Base-by-base conservation (phyloP, 2,888 invertebrate species). In the Andrena bicolor region DNA sequence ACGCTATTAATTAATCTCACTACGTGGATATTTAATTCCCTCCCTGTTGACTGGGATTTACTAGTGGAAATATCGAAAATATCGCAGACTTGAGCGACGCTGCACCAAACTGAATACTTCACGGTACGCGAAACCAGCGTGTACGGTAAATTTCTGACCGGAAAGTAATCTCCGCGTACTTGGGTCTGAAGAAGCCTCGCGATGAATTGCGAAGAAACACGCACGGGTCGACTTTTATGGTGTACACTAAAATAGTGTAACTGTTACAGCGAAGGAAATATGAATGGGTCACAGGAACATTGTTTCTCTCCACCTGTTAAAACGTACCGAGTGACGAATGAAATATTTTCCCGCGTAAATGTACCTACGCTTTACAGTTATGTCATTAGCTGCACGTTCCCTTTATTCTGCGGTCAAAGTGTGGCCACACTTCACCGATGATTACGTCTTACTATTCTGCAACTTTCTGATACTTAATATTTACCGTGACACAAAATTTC, bases 131-230 rank as follows among this genome's bases (percentile, higher is more conserved):
- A 82, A 70, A 66, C 63, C 26, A 20, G 53, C 63, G 49, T 49
- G 58, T 70, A 82, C 82, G 73, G 73, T 82, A 77, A 82, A 83
- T 77, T 82, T 83, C 82, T 56, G 73, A 82, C 73, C 73, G 77
- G 77, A 83, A 82, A 70, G 66, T 66, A 63, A 71, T 58, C 28
- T 61, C 48, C 32, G 60, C 26, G 72, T 60, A 48, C 23, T 72
- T 56, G 8, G 56, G 4, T 16, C 41, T 41, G 41, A 30, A 5
- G 51, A 66, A 28, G 60, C 30, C 64, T 70, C 35, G 23, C 58
- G 35, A 77, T 58, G 58, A 80, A 64, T 60, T 26, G 32, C 68
- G 49, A 70, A 28, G 20, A 20, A 65, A 35, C 81, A 70, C 69
- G 73, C 51, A 56, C n/a, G n/a, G 5, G 2, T 10, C 20, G 10